Conservation (phyloP, 2,797 vertebrate species). For the Furcifer pardalis region DNA sequence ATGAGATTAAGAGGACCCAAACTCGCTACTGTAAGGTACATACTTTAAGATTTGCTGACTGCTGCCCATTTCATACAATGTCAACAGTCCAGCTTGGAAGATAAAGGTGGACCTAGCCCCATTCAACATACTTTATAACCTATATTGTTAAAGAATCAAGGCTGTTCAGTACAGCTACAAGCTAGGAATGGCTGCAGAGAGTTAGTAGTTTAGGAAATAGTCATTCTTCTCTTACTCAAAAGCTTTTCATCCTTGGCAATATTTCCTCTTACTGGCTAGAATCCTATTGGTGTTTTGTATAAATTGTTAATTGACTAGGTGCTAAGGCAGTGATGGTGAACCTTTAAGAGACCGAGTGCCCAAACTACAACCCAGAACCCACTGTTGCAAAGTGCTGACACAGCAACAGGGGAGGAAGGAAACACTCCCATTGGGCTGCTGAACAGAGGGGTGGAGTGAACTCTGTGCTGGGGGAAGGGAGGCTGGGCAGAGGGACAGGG, state of each 20-base stretch:
- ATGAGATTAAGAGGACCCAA: constrained; percentile 77
- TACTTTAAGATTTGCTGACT: not conserved
- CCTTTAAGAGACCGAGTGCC: no score
- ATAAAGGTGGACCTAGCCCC: not conserved
- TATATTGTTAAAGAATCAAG: not conserved
- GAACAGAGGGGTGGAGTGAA: no score
- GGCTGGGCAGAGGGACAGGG: no score
- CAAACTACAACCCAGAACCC: no score
- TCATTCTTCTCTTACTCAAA: not conserved
- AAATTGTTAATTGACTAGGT: no score
- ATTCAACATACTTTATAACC: not conserved
- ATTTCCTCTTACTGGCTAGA: not conserved
- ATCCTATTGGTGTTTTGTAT: not conserved
- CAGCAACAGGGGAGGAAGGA: no score
- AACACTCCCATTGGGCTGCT: no score
- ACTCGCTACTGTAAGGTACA: constrained; percentile 78
- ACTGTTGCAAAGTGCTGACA: no score
- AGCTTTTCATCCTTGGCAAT: not conserved
- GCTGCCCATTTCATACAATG: not conserved
- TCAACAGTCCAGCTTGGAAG: not conserved
- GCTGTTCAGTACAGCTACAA: not conserved
- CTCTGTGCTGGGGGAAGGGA: no score
- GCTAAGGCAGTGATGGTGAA: no score
- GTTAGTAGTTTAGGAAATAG: not conserved
- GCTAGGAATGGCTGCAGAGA: not conserved